Base-by-base conservation (phyloP, 1,140 invertebrate genomes). In the Drosophila seguyi region DNA sequence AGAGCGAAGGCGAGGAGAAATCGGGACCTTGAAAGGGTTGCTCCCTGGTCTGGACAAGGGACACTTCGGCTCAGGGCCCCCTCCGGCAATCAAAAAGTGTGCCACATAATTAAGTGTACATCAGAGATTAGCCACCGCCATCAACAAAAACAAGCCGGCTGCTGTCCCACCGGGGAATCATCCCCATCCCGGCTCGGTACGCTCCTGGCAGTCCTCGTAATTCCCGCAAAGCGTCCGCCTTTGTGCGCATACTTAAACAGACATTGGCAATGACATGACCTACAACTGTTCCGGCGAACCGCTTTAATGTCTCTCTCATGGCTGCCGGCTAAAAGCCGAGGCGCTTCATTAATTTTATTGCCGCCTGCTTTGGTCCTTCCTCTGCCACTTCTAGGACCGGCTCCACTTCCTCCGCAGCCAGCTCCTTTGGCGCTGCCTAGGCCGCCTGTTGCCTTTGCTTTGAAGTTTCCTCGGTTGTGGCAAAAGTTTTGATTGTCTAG, bases 261-360 rank as follows among this genome's bases (percentile, higher is more conserved):
- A 71, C 84, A 87, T 88, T 76, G 76, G 66, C 81, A 84, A 59
- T 76, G 77, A 72, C 59, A 67, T 62, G 65, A 55, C 71, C 72
- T 50, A 71, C 78, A 61, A 74, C 67, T 65, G 60, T 72, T 72
- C 67, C 63, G 36, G 58, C 68, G 50, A 71, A 88, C 67, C 62
- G 81, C 84, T 87, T 87, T 88, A 87, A 87, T 84, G 84, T 87
- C 84, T 87, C 72, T 80, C 63, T 84, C 69, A 75, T 67, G 84
- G 61, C 73, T 56, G 58, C 42, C 52, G 66, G 63, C 75, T 77
- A 77, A 77, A 77, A 77, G 74, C 79, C 50, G 67, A 77, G 84
- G 74, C 86, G 85, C 86, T 88, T 88, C 86, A 88, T 88, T 90
- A 88, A 88, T 90, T 88, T 88, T 90, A 88, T 88, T 81, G 85